These are phyloP conservation scores for Pharmacophagus antenor DNA, from an alignment of 2,888 invertebrate genomes.

Conservation along the genomic window DNA sequence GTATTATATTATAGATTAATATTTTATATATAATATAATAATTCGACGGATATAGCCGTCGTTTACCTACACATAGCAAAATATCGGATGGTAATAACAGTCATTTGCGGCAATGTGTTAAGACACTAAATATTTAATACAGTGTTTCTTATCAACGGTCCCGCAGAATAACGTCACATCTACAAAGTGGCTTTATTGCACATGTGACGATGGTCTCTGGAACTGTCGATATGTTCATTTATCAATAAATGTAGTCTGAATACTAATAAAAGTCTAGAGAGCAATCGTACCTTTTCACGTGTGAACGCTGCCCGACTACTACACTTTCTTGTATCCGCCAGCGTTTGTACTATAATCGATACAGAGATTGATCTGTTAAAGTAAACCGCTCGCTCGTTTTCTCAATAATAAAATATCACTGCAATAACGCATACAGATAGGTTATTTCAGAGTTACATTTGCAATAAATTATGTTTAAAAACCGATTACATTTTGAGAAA, in stretches of 20 bases:
- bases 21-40: no score
- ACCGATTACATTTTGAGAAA: slow-evolving; percentile 14
- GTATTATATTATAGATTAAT: no score
- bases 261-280: slow-evolving; percentile 50
- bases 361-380: slow-evolving; percentile 14
- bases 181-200: no score
- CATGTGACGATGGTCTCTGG: no score
- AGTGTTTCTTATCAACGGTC: no score
- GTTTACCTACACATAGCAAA: no score
- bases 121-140: no score
- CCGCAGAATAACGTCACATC: no score
- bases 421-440: background rate
- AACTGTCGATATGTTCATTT: slow-evolving; percentile 42
- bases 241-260: slow-evolving; percentile 51
- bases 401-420: slow-evolving; percentile 6
- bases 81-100: no score
- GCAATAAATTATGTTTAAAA: slow-evolving; percentile 10
- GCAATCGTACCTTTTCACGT: slow-evolving; percentile 47
- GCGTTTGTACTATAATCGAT: slow-evolving; percentile 26
- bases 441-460: background rate
- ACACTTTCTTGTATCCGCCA: slow-evolving; percentile 44
- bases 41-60: no score
- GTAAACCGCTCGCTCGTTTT: background rate
- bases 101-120: no score
- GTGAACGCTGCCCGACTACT: slow-evolving; percentile 45